These are phyloP conservation scores for Peucedramus taeniatus DNA, from an alignment of 2,113 vertebrate species.

Conservation along the genomic window DNA sequence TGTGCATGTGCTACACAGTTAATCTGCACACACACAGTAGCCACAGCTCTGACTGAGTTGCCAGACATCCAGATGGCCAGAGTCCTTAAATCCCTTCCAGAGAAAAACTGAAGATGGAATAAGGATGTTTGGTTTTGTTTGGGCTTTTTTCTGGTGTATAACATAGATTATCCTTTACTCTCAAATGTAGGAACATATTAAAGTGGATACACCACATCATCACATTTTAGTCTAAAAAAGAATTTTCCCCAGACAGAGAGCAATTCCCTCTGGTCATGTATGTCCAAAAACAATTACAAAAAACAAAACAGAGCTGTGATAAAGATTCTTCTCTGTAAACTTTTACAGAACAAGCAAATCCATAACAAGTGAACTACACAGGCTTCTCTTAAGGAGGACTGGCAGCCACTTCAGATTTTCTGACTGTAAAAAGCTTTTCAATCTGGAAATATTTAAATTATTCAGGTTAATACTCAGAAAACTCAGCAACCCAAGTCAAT, in stretches of 20 bases:
- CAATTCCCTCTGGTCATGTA: neutral
- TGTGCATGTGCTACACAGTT: conserved; percentile 69
- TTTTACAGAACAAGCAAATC: conserved; percentile 5
- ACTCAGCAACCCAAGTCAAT: neutral
- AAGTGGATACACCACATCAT: neutral
- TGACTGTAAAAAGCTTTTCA: neutral
- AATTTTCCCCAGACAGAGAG: neutral
- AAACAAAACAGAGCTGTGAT: neutral
- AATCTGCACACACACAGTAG: conserved; percentile 65
- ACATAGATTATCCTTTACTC: neutral
- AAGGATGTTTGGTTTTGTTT: neutral
- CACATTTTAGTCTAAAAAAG: neutral
- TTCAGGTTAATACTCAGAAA: neutral
- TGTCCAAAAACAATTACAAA: neutral
- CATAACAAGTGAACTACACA: neutral
- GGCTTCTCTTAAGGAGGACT: neutral
- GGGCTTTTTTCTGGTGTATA: neutral
- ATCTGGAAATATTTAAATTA: neutral
- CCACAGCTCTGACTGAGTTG: conserved; percentile 67
- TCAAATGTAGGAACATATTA: neutral
- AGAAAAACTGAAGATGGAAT: conserved; percentile 30
- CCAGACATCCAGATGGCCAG: conserved; percentile 67
- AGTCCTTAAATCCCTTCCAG: conserved; percentile 61
- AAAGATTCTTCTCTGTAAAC: neutral
- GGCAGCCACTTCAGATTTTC: neutral